phyloP scores from a whole-genome alignment of 2,888 invertebrate genomes.

The Lymantria monacha region DNA sequence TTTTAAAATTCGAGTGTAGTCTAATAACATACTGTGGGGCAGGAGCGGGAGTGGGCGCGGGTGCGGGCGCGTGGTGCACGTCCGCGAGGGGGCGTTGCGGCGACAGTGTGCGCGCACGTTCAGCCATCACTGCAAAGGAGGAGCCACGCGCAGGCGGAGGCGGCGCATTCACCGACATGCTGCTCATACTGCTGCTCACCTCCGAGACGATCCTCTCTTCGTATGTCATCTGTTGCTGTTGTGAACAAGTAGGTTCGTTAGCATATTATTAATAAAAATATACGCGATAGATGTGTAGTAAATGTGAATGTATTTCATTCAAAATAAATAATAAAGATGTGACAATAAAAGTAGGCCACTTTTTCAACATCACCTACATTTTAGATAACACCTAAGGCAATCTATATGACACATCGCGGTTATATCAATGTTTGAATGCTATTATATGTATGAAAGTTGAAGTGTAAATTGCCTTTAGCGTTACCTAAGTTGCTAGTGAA shows the following conservation, averaged over 20 bases:
- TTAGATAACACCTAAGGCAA: too few relatives aligned
- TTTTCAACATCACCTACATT: too few relatives aligned
- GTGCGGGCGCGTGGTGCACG: constrained; percentile 15
- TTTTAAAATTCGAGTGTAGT: too few relatives aligned
- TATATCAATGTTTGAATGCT: too few relatives aligned
- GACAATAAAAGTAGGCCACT: too few relatives aligned
- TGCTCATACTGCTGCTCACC: constrained; percentile 29
- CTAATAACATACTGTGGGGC: constrained; percentile 48
- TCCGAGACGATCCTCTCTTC: constrained; percentile 47
- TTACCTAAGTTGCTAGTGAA: too few relatives aligned
- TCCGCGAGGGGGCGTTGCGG: constrained; percentile 38
- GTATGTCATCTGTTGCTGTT: constrained; percentile 17
- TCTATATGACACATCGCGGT: too few relatives aligned
- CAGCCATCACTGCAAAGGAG: constrained; percentile 92
- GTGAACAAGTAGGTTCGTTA: background rate
- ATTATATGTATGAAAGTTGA: too few relatives aligned
- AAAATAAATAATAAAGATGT: too few relatives aligned
- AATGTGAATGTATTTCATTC: too few relatives aligned
- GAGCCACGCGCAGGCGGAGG: constrained; percentile 94
- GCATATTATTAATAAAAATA: background rate
- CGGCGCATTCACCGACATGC: constrained; percentile 67
- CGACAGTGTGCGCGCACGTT: constrained; percentile 68
- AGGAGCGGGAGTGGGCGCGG: constrained; percentile 18
- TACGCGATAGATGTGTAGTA: too few relatives aligned
- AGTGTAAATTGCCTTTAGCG: too few relatives aligned